These are phyloP conservation scores for Rhinella marina DNA, from an alignment of 2,797 vertebrate species.

Conservation along the genomic window DNA sequence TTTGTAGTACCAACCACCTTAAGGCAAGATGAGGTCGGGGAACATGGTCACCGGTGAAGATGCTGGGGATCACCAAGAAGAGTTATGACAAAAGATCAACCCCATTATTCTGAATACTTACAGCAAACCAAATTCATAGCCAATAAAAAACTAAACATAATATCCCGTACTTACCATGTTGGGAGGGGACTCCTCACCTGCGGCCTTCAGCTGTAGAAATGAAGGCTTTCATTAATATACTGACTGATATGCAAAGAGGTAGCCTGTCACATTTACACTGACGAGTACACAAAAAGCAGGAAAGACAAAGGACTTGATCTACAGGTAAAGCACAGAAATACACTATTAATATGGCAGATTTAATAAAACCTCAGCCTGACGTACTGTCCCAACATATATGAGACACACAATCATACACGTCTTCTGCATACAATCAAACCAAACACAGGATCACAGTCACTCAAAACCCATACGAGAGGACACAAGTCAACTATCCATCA, in stretches of 20 bases:
- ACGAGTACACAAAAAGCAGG: neutral
- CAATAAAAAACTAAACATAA: too few relatives aligned
- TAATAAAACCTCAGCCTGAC: neutral
- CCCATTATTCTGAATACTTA: neutral
- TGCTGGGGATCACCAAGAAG: too few relatives aligned
- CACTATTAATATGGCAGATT: neutral
- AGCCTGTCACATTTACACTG: neutral
- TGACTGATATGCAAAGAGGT: slow-evolving; percentile 9
- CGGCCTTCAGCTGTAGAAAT: slow-evolving; percentile 2
- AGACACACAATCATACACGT: neutral
- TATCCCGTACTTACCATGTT: slow-evolving; percentile 43
- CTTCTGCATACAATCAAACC: neutral
- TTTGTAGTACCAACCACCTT: too few relatives aligned
- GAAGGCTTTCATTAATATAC: neutral
- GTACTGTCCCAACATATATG: neutral
- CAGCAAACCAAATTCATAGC: neutral
- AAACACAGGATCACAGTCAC: too few relatives aligned
- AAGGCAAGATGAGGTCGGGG: too few relatives aligned
- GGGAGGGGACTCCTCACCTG: slow-evolving; percentile 23
- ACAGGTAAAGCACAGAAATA: neutral
- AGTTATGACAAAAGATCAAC: neutral
- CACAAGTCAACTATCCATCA: neutral
- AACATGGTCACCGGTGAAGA: too few relatives aligned
- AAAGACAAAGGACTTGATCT: neutral
- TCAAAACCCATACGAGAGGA: neutral